Evolutionary conservation across 2,113 vertebrate genomes (phyloP).

Genomic region (Phaethon lepturus): DNA sequence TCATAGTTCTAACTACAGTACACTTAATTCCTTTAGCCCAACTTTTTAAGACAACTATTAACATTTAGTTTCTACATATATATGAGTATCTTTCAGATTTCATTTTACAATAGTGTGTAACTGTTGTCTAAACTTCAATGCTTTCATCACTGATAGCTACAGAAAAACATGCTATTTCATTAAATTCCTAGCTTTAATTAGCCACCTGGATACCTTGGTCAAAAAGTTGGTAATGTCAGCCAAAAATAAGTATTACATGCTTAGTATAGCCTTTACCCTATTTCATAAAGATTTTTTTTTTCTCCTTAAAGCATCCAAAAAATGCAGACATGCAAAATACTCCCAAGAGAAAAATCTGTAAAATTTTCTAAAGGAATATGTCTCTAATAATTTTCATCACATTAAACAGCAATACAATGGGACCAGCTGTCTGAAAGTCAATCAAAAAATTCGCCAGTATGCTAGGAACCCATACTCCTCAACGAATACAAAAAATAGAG

Average conservation of each 20-base stretch:
- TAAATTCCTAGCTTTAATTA: constrained; percentile 47
- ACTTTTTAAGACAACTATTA: neutral
- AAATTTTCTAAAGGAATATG: constrained; percentile 22
- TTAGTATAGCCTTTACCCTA: constrained; percentile 2
- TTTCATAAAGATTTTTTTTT: neutral
- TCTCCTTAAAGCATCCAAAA: neutral
- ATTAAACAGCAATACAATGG: neutral
- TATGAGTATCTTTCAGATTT: neutral
- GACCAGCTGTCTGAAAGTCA: neutral
- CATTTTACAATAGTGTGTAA: neutral
- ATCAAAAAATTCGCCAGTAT: neutral
- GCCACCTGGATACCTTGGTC: neutral
- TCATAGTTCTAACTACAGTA: neutral
- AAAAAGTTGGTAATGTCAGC: constrained; percentile 12
- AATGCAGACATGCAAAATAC: constrained; percentile 45
- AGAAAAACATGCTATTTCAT: constrained; percentile 26
- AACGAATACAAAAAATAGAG: neutral
- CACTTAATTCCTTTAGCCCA: neutral
- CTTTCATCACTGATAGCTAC: neutral
- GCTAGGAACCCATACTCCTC: neutral
- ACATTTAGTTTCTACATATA: neutral
- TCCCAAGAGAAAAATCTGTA: constrained; percentile 41
- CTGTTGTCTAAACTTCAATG: neutral
- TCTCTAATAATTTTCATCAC: constrained; percentile 3
- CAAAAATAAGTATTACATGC: constrained; percentile 38